Evolutionary conservation across 2,888 invertebrate genomes (phyloP), one percentile per base, ranked within the genome.

Genomic region (Zhuqinia jingwanae): DNA sequence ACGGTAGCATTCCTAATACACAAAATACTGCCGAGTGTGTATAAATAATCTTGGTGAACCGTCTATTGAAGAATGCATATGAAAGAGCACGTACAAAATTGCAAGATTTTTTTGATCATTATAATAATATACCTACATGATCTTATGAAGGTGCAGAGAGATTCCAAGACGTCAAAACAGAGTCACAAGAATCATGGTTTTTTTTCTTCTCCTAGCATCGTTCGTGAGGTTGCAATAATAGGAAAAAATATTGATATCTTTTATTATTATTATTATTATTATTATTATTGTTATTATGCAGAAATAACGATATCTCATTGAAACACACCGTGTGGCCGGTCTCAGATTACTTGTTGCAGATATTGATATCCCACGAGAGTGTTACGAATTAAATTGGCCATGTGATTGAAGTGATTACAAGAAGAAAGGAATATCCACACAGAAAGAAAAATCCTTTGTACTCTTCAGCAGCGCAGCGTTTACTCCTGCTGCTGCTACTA

Each of bases 371-470:
- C 79, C 25, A 65, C 65, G 78, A 58, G 73, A 85, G 79, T 85
- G 85, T 79, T 85, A 79, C 85, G 79, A 85, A 85, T 85, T 85
- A 79, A 85, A 85, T 79, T 79, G 79, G 63, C 63, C 84, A 68
- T 60, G 65, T 85, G 79, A 85, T 85, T 70, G 68, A 78, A 60
- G 58, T 47, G 78, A 78, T 85, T 77, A 85, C 25, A 36, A 36
- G 36, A 36, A 15, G 13, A 36, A 30, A 63, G 22, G 27, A 47
- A 47, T 36, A 36, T 8, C 3, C 8, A 36, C 36, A 36, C n/a
- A n/a, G 42, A 68, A 42, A 68, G 22, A 68, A 22, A 68, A 20
- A n/a, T 15, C n/a, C 70, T 70, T 70, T 70, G 70, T 70, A 3
- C 10, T 11, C 25, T 70, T 25, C 27, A 47, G 25, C 42, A 65